Evolutionary conservation across 2,888 invertebrate genomes (phyloP).

Genomic region (Synanthedon formicaeformis): DNA sequence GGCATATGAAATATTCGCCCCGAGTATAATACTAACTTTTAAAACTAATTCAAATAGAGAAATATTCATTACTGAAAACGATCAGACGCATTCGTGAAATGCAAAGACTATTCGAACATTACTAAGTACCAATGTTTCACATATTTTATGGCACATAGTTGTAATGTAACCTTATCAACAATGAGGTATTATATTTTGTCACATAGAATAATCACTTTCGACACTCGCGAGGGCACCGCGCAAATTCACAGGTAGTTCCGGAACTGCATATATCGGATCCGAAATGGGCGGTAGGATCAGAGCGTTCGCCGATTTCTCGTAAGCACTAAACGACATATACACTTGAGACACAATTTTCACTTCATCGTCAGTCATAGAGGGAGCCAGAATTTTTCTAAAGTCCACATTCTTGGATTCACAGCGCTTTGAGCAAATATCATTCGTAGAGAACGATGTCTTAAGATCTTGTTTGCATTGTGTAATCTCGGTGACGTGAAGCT

Average conservation of each 20-base stretch:
- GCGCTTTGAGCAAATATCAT: conserved; percentile 47
- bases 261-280: conserved; percentile 49
- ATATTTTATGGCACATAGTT: neutral
- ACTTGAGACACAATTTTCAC: conserved; percentile 44
- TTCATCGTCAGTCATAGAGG: conserved; percentile 50
- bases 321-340: conserved; percentile 41
- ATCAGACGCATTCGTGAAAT: too few species aligned
- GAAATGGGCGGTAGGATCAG: conserved; percentile 47
- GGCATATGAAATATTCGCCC: too few species aligned
- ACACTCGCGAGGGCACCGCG: conserved; percentile 41
- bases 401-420: conserved; percentile 37
- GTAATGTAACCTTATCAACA: neutral
- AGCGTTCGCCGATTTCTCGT: conserved; percentile 44
- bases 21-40: too few species aligned
- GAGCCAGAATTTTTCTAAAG: conserved; percentile 41
- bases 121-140: too few species aligned
- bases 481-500: conserved; percentile 46
- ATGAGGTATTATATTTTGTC: conserved; percentile 14
- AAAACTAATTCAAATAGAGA: too few species aligned
- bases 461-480: conserved; percentile 33
- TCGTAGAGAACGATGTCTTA: conserved; percentile 18
- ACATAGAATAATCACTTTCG: conserved; percentile 33
- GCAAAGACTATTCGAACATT: too few species aligned
- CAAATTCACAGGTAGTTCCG: conserved; percentile 42
- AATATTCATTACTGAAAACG: too few species aligned